Evolutionary conservation across 1,140 invertebrate genomes (phyloP).

Genomic region (Zeugodacus cucurbitae): DNA sequence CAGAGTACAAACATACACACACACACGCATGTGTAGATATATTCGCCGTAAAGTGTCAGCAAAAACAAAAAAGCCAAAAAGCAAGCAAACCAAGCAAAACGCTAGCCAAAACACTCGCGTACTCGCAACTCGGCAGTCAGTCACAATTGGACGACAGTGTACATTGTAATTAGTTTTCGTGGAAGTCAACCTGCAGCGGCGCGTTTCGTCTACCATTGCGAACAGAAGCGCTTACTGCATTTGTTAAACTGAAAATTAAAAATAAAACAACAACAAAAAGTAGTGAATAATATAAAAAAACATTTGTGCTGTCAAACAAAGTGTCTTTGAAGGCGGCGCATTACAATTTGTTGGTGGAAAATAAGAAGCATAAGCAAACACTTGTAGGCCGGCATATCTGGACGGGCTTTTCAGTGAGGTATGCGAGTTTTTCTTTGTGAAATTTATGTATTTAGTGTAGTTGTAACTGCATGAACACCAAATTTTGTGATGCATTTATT

Average conservation of each 20-base stretch:
- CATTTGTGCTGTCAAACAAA: background rate
- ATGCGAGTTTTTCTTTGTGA: background rate
- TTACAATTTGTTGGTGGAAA: too few relatives aligned
- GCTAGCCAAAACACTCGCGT: constrained; percentile 17
- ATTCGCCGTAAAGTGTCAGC: background rate
- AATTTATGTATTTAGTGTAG: background rate
- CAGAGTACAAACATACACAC: background rate
- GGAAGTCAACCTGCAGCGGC: background rate
- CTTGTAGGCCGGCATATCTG: background rate
- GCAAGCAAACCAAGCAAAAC: background rate
- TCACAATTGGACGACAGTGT: constrained; percentile 30
- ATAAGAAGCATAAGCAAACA: too few relatives aligned
- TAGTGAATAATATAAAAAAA: background rate
- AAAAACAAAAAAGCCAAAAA: background rate
- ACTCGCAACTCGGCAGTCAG: constrained; percentile 1
- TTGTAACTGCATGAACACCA: background rate
- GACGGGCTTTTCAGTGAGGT: background rate
- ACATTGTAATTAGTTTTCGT: constrained; percentile 4
- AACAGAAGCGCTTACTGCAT: background rate
- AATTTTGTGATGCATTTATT: background rate
- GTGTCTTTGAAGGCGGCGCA: too few relatives aligned
- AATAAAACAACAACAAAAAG: background rate
- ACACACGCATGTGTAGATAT: background rate
- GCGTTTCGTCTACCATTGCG: background rate
- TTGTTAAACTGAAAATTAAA: background rate